A percentile compares a stretch with the other conserved stretches of the same genome.
These are phyloP conservation scores for Pterophyllum scalare DNA, from an alignment of 2,113 vertebrate species.

Conservation along the genomic window DNA sequence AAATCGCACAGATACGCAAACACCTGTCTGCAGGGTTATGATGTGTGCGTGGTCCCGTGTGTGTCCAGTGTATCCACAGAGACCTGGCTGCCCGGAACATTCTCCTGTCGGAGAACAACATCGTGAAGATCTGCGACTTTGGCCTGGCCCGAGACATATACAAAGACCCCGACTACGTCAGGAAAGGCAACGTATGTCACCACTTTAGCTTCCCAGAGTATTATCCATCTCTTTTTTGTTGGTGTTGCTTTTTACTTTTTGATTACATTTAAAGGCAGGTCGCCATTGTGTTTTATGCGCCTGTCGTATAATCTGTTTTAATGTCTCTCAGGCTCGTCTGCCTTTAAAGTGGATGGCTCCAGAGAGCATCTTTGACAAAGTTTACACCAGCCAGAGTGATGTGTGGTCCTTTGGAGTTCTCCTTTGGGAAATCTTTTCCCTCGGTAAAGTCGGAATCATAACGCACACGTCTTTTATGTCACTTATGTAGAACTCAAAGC, in stretches of 20 bases:
- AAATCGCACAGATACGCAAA: not conserved
- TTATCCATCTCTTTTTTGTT: not conserved
- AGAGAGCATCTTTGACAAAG: conserved; percentile 98
- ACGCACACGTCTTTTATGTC: not conserved
- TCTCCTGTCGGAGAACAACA: conserved; percentile 93
- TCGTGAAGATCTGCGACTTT: conserved; percentile 99
- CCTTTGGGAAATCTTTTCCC: conserved; percentile 98
- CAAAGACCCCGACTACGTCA: conserved; percentile 98
- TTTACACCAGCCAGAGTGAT: conserved; percentile 97
- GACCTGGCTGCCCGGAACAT: conserved; percentile 99
- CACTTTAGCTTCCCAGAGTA: not conserved
- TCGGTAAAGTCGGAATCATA: conserved; percentile 83
- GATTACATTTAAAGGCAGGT: conserved; percentile 12
- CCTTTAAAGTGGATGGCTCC: conserved; percentile 99
- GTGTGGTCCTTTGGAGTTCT: conserved; percentile 99
- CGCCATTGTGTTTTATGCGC: not conserved
- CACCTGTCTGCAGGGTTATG: conserved; percentile 11
- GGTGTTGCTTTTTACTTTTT: not conserved
- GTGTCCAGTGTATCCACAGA: conserved; percentile 91
- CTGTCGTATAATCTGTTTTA: not conserved
- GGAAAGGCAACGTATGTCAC: conserved; percentile 93
- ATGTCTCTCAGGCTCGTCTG: conserved; percentile 87
- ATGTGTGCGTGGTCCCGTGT: conserved; percentile 33
- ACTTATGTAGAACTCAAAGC: not conserved
- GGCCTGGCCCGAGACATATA: conserved; percentile 98